Conservation (phyloP, 2,797 vertebrate species). For the Peromyscus attwateri region DNA sequence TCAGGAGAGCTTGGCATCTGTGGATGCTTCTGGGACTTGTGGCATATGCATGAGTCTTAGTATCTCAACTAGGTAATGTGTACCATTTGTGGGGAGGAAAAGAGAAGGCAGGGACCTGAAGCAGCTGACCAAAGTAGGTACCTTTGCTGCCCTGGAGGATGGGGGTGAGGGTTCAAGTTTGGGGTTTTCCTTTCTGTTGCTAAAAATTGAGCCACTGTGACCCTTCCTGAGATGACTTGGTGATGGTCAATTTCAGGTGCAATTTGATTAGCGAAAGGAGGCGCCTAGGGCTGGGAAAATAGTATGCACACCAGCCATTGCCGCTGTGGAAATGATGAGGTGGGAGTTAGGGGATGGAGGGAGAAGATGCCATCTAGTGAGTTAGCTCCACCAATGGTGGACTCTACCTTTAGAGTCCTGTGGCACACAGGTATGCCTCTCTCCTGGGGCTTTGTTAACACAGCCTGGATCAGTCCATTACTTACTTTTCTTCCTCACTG, state of each 20-base stretch:
- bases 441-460: not conserved
- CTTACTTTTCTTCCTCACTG: not conserved
- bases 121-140: not conserved
- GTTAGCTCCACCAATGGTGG: not conserved
- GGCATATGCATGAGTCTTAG: rapidly evolving
- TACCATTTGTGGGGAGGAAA: not conserved
- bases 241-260: not conserved
- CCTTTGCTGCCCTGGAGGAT: not conserved
- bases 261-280: not conserved
- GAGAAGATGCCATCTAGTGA: not conserved
- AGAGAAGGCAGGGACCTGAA: not conserved
- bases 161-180: too few relatives aligned
- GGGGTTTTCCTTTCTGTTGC: too few relatives aligned
- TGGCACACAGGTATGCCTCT: not conserved
- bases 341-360: not conserved
- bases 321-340: too few relatives aligned
- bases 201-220: too few relatives aligned
- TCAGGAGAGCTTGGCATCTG: not conserved
- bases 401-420: not conserved
- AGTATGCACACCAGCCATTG: not conserved
- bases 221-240: too few relatives aligned
- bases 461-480: not conserved
- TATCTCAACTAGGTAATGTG: not conserved
- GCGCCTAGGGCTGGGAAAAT: not conserved
- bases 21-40: not conserved